A percentile compares a stretch with the other conserved stretches of the same genome.
Evolutionary conservation across 2,888 invertebrate genomes (phyloP).

Genomic region (Agrochola macilenta): DNA sequence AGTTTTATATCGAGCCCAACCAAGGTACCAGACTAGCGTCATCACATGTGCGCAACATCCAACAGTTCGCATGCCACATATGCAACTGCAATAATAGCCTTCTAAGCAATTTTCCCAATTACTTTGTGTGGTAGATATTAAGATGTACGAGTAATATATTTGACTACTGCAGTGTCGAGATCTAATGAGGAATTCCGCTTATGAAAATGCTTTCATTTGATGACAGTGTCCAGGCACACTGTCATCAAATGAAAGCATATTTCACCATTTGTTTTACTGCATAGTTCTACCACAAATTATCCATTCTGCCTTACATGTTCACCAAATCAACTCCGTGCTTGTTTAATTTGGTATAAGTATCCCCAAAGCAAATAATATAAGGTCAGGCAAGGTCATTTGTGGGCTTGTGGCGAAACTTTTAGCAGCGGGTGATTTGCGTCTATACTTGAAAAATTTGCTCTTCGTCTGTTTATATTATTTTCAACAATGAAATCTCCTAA

Average conservation of each 20-base stretch:
- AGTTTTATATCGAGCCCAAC: not conserved
- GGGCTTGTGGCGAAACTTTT: not conserved
- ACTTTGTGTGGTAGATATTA: not conserved
- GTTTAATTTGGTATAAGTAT: constrained; percentile 2
- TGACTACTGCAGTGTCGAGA: not conserved
- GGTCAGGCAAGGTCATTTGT: constrained; percentile 6
- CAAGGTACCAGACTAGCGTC: constrained; percentile 9
- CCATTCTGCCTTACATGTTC: constrained; percentile 15
- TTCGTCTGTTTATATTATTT: not conserved
- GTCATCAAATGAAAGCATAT: too few species aligned
- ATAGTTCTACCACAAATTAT: constrained; percentile 10
- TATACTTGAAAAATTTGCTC: not conserved
- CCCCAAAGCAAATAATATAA: constrained; percentile 1
- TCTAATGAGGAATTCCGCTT: not conserved
- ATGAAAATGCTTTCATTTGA: not conserved
- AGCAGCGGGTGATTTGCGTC: constrained; percentile 3
- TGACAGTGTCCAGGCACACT: too few species aligned
- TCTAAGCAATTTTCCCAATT: constrained; percentile 1
- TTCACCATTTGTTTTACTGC: constrained; percentile 1
- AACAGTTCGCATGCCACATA: constrained; percentile 10
- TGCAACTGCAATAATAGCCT: constrained; percentile 1
- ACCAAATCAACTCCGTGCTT: constrained; percentile 8
- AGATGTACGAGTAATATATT: not conserved
- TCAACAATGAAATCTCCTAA: constrained; percentile 1
- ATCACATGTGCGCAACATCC: constrained; percentile 4